A percentile compares a stretch with the other conserved stretches of the same genome.
Evolutionary conservation across 2,888 invertebrate species (phyloP).

Genomic region (Ichneumon xanthorius): DNA sequence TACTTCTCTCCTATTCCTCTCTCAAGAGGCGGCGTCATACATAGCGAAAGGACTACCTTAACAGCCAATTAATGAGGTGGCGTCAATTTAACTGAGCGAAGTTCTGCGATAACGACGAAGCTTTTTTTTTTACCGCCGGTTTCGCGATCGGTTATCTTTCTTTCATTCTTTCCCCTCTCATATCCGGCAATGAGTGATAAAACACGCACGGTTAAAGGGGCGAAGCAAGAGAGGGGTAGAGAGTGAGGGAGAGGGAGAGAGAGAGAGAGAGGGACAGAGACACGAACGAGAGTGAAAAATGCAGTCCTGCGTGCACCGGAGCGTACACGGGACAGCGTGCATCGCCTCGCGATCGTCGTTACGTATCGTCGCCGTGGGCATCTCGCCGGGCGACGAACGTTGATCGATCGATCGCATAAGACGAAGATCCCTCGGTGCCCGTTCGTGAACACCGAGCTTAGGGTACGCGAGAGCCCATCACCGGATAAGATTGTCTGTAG

Average conservation of each 20-base stretch:
- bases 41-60: too few relatives aligned
- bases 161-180: too few relatives aligned
- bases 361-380: slow-evolving; percentile 53
- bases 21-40: too few relatives aligned
- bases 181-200: slow-evolving; percentile 7
- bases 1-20: too few relatives aligned
- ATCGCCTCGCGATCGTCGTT: slow-evolving; percentile 56
- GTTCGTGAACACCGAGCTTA: slow-evolving; percentile 8
- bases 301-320: slow-evolving; percentile 52
- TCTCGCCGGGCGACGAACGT: slow-evolving; percentile 60
- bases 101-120: neutral
- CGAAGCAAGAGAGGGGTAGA: slow-evolving; percentile 15
- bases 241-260: slow-evolving; percentile 26
- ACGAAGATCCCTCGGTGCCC: slow-evolving; percentile 36
- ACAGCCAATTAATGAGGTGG: too few relatives aligned
- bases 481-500: slow-evolving; percentile 37
- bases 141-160: too few relatives aligned
- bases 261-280: neutral
- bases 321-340: slow-evolving; percentile 68
- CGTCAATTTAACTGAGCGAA: too few relatives aligned
- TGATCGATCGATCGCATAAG: slow-evolving; percentile 79
- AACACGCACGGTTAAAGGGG: slow-evolving; percentile 27
- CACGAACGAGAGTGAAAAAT: slow-evolving; percentile 65
- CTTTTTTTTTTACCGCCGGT: neutral
- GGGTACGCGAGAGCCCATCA: slow-evolving; percentile 20